phyloP scores from a whole-genome alignment of 2,797 vertebrate genomes.

The Darevskia mixta region DNA sequence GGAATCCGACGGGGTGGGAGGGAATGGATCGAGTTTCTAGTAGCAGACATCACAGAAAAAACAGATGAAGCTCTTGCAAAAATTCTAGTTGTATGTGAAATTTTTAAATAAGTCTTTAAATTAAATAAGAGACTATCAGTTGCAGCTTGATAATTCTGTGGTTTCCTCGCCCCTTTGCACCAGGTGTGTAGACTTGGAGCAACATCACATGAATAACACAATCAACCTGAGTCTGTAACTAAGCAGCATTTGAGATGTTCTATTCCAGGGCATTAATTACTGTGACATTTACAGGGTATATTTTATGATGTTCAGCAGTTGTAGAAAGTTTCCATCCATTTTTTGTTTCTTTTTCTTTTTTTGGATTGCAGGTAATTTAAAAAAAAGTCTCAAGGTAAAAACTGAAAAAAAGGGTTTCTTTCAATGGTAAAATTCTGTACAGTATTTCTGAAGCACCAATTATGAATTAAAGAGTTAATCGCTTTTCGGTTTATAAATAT shows the following conservation, averaged over 20 bases:
- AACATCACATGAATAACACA: conserved; percentile 83
- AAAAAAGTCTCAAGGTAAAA: conserved; percentile 84
- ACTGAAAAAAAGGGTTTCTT: conserved; percentile 85
- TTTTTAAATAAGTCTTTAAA: conserved; percentile 82
- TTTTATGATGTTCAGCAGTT: conserved; percentile 84
- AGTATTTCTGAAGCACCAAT: conserved; percentile 92
- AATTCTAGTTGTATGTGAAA: conserved; percentile 68
- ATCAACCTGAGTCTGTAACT: conserved; percentile 96
- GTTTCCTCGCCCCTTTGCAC: conserved; percentile 74
- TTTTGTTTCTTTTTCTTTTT: conserved; percentile 68
- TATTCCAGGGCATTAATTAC: conserved; percentile 89
- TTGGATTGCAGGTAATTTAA: conserved; percentile 80
- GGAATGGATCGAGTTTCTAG: conserved; percentile 77
- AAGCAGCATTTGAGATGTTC: conserved; percentile 97
- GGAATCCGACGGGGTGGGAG: conserved; percentile 73
- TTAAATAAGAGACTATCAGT: conserved; percentile 80
- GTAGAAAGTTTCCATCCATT: conserved; percentile 84
- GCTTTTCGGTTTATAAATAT: conserved; percentile 73
- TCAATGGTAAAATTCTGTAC: conserved; percentile 90
- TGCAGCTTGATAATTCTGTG: conserved; percentile 70
- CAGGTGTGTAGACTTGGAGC: conserved; percentile 76
- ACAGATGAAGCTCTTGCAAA: conserved; percentile 71
- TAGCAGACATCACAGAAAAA: conserved; percentile 79
- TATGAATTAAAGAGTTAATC: conserved; percentile 81
- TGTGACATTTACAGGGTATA: conserved; percentile 83